Base-by-base conservation (phyloP, 1,140 invertebrate species). In the Lepidurus apus region DNA sequence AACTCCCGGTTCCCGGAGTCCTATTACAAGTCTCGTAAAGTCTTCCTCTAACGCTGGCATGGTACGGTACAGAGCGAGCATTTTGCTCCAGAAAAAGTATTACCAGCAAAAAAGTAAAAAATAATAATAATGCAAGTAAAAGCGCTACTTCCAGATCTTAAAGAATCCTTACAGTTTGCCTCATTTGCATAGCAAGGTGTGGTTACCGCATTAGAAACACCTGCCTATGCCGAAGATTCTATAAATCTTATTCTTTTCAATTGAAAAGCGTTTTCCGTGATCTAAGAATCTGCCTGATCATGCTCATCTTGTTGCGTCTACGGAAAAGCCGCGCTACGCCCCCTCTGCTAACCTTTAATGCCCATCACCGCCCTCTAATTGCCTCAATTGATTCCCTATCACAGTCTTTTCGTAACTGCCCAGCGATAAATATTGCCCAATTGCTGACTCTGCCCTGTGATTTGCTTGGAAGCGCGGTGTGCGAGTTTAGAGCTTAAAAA, bases 311-410 rank as follows among this genome's bases (percentile, higher is more conserved):
- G 34, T 34, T 34, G 34, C 21, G 53, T 65, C 53, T 7, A 65
- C 21, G 4, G 21, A 13, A 17, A 65, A 65, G 53, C 53, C 13
- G 9, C 13, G 53, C 1, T 21, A 65, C 53, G 53, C 53, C 53
- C 13, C 53, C 53, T 21, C 21, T 65, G 21, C 53, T 65, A 65
- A 65, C 53, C 53, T 65, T 65, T 65, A 65, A 65, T 65, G 53
- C 53, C 53, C 53, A n/a, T 21, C 13, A 17, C 53, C 53, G 53
- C 53, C 53, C 13, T 65, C 53, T 21, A 65, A 65, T 65, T 65
- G 53, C 7, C 53, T 65, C 53, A 65, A 65, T 21, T 65, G 53
- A 65, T 65, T 65, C 53, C 21, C 53, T 65, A 65, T 65, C 21
- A 21, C 53, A 13, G 53, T 65, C 8, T 65, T 65, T 65, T 11